Evolutionary conservation across 2,888 invertebrate genomes (phyloP), one percentile per base, ranked within the genome.

Genomic region (Molorchus minor): DNA sequence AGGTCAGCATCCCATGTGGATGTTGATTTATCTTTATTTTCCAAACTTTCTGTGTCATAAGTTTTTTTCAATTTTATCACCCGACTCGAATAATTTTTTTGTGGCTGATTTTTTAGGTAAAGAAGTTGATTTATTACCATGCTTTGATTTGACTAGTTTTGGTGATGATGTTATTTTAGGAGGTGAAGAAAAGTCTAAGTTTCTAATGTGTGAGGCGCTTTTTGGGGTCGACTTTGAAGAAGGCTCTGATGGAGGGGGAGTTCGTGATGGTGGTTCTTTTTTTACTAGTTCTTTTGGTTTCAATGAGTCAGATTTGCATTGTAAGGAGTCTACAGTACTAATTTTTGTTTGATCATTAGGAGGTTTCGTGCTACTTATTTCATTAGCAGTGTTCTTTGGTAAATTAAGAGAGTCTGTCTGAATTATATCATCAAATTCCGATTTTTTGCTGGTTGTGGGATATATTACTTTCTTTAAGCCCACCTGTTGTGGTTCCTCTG

Each of bases 1-100:
- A 78, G 65, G 61, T 74, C 72, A 2, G 70, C 53, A 67, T 78
- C 78, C 77, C 77, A 78, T 36, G 62, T 13, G 12, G 8, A n/a
- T 2, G 13, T 7, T 2, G 33, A 13, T 16, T 33, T n/a, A n/a
- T 17, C 13, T 12, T 36, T 49, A 0, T 49, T 40, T 38, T 29
- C 36, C 15, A 2, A 5, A 2, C n/a, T n/a, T n/a, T n/a, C n/a
- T n/a, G n/a, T n/a, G n/a, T n/a, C n/a, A n/a, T n/a, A n/a, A n/a
- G n/a, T n/a, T n/a, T n/a, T n/a, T n/a, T n/a, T n/a, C n/a, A n/a
- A n/a, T n/a, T n/a, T n/a, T n/a, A n/a, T 16, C 10, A 15, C 8
- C 8, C 10, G 12, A 36, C 15, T 55, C n/a, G 35, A 58, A 54
- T 16, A 58, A 40, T n/a, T 38, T 43, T 49, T 58, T 62, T 10